phyloP scores from a whole-genome alignment of 2,113 vertebrate genomes.

The Neoarius graeffei region DNA sequence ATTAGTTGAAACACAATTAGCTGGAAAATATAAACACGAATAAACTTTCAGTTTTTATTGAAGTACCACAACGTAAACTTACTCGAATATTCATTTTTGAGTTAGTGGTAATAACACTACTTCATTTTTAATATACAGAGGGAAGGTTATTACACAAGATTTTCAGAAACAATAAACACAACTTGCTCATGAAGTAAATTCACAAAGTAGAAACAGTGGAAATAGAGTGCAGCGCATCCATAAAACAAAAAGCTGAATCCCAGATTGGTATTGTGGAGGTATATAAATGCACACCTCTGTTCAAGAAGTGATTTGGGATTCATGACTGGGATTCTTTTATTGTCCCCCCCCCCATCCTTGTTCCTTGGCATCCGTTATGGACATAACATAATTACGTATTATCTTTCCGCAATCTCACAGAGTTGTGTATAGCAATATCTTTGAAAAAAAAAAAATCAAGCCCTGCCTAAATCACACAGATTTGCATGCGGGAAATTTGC shows the following conservation, averaged over 20 bases:
- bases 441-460: not conserved
- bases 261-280: not conserved
- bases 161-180: not conserved
- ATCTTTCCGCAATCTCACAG: not conserved
- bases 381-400: not conserved
- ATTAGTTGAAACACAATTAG: too few relatives aligned
- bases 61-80: too few relatives aligned
- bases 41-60: too few relatives aligned
- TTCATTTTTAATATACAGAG: not conserved
- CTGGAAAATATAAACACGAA: too few relatives aligned
- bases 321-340: not conserved
- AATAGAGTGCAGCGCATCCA: not conserved
- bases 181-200: not conserved
- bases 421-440: not conserved
- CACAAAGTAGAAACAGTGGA: not conserved
- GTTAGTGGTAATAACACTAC: not conserved
- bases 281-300: not conserved
- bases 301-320: not conserved
- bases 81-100: not conserved
- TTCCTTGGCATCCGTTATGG: not conserved
- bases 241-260: not conserved
- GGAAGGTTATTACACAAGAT: not conserved
- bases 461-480: not conserved
- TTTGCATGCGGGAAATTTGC: slow-evolving; percentile 18
- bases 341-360: not conserved